Base-by-base conservation (phyloP, 2,797 vertebrate species). In the Bovichtus diacanthus region DNA sequence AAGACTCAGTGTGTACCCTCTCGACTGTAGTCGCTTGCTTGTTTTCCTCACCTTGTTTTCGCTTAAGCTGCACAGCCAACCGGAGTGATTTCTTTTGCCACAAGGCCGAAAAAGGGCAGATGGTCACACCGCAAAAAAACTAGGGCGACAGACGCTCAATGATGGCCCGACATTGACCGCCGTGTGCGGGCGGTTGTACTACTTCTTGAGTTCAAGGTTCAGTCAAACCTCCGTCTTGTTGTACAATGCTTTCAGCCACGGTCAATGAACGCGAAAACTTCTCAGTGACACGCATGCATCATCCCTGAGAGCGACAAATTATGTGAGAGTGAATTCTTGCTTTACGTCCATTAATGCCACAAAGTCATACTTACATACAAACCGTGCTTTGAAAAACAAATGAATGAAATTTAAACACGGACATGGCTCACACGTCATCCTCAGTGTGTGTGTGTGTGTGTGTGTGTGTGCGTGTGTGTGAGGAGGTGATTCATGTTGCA, bases 341-440 rank as follows among this genome's bases (percentile, higher is more conserved):
- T 53, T 61, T 36, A 29, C 41, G n/a, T 15, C 55, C 16, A 53
- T 69, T 50, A 74, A 44, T 49, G 47, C 55, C 44, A 41, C 50
- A 71, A 29, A 60, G 47, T 60, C 46, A 54, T 61, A 50, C 21
- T 15, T 76, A 8, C 9, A n/a, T n/a, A 5, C 43, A 46, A 29
- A 18, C 9, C 6, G 9, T 15, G 13, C 31, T 69, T 39, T 59
- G n/a, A 70, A 25, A 62, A 55, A 74, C 19, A 67, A 61, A 68
- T 41, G 53, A 83, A 76, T 65, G 12, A 58, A 70, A 71, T 64
- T 43, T 18, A 38, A 44, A 61, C 36, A 18, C 13, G 16, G 18
- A 60, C 58, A 44, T 68, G 62, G 68, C 64, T 78, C 60, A 69
- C 61, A 3, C 4, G 41, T 70, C 9, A 19, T 63, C 31, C 8